Evolutionary conservation across 2,888 invertebrate genomes (phyloP).

Genomic region (Drosophila nr. perissopoda): DNA sequence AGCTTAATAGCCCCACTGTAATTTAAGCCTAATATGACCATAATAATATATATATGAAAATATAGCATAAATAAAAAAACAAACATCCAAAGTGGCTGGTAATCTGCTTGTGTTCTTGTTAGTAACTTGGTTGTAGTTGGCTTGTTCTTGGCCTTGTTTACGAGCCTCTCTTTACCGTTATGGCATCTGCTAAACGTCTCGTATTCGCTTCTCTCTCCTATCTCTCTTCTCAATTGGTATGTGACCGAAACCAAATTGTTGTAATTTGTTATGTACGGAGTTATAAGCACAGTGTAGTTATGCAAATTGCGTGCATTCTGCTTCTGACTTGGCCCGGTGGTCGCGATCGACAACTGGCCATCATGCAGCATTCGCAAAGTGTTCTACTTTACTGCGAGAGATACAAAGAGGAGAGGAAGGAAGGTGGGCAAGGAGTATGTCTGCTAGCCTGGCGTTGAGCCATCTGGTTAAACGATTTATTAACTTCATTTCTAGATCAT

Average conservation of each 20-base stretch:
- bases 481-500: conserved; percentile 84
- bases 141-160: conserved; percentile 54
- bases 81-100: conserved; percentile 24
- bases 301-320: conserved; percentile 62
- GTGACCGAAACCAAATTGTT: conserved; percentile 66
- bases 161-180: conserved; percentile 41
- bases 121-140: conserved; percentile 25
- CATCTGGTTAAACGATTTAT: conserved; percentile 83
- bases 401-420: not conserved
- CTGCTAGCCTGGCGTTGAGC: conserved; percentile 50
- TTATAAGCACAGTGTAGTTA: conserved; percentile 70
- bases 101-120: conserved; percentile 37
- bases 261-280: conserved; percentile 74
- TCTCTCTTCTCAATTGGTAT: conserved; percentile 35
- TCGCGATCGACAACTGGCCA: conserved; percentile 37
- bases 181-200: conserved; percentile 37
- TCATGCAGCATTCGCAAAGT: conserved; percentile 45
- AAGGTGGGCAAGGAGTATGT: not conserved
- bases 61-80: conserved; percentile 7
- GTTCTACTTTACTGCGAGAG: conserved; percentile 35
- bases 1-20: conserved; percentile 30
- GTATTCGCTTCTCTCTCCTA: conserved; percentile 37
- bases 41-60: conserved; percentile 31
- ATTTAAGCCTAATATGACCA: conserved; percentile 20
- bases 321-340: conserved; percentile 26